These are phyloP conservation scores for Sitobion miscanthi DNA, from an alignment of 1,140 invertebrate genomes.

Conservation along the genomic window DNA sequence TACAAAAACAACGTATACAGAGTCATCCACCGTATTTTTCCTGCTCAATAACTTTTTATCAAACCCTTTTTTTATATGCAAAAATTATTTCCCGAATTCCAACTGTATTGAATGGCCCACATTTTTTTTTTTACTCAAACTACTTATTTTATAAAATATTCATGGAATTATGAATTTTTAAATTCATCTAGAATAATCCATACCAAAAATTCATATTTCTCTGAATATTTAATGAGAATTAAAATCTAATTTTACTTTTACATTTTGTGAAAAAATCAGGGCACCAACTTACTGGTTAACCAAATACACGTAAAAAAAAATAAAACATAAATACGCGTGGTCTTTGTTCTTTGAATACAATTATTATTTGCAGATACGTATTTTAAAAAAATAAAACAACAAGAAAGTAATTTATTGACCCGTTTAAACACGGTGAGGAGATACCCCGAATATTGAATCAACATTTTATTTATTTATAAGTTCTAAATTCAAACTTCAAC, in stretches of 20 bases:
- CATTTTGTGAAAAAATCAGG: not conserved
- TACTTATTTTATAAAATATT: slow-evolving; percentile 9
- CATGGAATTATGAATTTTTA: not conserved
- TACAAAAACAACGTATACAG: not conserved
- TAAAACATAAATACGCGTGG: not conserved
- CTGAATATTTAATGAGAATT: slow-evolving; percentile 10
- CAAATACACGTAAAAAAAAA: not conserved
- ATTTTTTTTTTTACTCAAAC: not conserved
- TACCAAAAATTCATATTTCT: not conserved
- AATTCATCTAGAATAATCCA: not conserved
- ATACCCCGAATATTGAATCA: not conserved
- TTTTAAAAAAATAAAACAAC: not conserved
- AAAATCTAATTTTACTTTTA: not conserved
- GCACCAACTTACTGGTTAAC: not conserved
- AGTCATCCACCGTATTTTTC: not conserved
- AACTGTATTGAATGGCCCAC: not conserved
- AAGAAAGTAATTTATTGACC: not conserved
- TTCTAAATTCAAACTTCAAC: not conserved
- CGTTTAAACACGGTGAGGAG: not conserved
- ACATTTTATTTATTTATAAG: not conserved
- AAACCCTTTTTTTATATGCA: not conserved
- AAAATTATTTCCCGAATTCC: not conserved
- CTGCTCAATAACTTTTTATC: not conserved
- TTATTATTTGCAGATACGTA: not conserved
- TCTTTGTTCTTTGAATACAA: not conserved